Evolutionary conservation across 2,797 vertebrate species (phyloP).

Genomic region (Scyliorhinus canicula): DNA sequence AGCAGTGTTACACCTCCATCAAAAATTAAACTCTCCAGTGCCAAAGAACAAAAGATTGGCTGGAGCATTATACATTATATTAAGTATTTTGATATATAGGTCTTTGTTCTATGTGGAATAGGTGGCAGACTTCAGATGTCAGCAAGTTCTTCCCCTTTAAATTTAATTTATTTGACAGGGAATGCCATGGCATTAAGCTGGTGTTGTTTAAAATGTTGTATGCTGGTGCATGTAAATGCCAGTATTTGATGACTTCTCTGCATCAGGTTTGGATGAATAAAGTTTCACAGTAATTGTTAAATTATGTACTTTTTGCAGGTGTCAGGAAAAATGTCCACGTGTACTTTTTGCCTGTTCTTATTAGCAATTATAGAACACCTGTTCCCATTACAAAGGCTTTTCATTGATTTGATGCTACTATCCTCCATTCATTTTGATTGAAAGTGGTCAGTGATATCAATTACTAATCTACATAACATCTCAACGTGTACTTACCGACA

Average conservation of each 20-base stretch:
- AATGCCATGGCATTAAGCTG: not conserved
- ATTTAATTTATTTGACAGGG: not conserved
- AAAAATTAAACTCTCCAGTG: not conserved
- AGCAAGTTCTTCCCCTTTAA: not conserved
- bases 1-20: not conserved
- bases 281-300: not conserved
- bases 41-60: not conserved
- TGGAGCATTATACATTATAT: not conserved
- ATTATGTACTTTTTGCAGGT: not conserved
- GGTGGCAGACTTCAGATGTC: not conserved
- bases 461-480: not conserved
- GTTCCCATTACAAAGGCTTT: not conserved
- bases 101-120: not conserved
- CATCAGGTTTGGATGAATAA: not conserved
- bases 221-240: not conserved
- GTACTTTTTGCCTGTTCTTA: not conserved
- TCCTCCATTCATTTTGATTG: not conserved
- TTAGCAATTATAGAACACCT: not conserved
- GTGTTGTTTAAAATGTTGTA: not conserved
- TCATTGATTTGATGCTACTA: not conserved
- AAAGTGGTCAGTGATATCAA: not conserved
- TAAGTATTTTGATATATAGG: not conserved
- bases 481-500: not conserved
- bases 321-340: not conserved
- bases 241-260: not conserved